Conservation (phyloP, 2,797 vertebrate species). For the Rhincodon typus region DNA sequence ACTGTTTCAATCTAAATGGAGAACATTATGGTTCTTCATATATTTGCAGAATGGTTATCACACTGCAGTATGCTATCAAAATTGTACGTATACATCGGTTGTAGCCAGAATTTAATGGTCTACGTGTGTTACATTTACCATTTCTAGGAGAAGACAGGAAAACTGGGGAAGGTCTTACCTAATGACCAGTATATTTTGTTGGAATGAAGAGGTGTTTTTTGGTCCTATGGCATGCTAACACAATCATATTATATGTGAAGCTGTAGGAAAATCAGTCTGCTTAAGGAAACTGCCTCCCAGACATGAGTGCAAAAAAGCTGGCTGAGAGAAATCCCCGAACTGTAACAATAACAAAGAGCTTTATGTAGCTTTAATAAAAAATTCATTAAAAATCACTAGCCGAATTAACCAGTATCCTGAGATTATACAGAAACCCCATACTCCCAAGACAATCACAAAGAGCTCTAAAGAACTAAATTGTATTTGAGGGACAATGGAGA, state of each 20-base stretch:
- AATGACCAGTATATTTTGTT: not conserved
- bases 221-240: not conserved
- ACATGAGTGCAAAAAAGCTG: not conserved
- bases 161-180: not conserved
- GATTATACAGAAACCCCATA: not conserved
- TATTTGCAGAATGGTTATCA: not conserved
- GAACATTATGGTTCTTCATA: not conserved
- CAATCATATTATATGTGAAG: not conserved
- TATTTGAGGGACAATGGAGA: constrained; percentile 10
- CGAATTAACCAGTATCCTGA: not conserved
- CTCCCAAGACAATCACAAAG: not conserved
- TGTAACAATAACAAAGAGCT: not conserved
- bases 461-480: not conserved
- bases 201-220: not conserved
- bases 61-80: not conserved
- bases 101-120: not conserved
- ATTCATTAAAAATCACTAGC: constrained; percentile 2
- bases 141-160: not conserved
- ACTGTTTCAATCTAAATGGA: not conserved
- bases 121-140: not conserved
- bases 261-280: not conserved
- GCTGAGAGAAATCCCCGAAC: not conserved
- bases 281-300: not conserved
- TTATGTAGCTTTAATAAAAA: not conserved
- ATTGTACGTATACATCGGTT: not conserved